Evolutionary conservation across 2,888 invertebrate species (phyloP), one percentile per base, ranked within the genome.

Genomic region (Atethmia centrago): DNA sequence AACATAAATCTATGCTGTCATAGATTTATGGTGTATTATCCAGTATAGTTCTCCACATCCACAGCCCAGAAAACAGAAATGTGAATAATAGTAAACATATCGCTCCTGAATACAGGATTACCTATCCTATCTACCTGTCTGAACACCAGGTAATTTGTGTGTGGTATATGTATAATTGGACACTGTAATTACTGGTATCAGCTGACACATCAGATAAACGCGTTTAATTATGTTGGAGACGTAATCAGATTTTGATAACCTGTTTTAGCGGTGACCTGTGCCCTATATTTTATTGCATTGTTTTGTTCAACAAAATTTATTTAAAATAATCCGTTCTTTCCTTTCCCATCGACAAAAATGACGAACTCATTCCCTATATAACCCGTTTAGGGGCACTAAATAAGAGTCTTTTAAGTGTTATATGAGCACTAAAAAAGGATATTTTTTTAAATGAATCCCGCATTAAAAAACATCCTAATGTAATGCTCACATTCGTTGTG

Each of bases 141-240:
- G 65, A 47, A 74, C 36, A 21, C n/a, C 62, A 61, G 71, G 76
- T 80, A 76, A 83, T 76, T 80, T 76, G 80, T 76, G 80, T 51
- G 67, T 69, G 68, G 56, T 77, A 65, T 75, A n/a, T n/a, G n/a
- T n/a, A 77, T 84, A 82, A 80, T 80, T 86, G 75, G 53, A 76
- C 65, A 16, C n/a, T 56, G 73, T 80, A 85, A 86, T 85, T 86
- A 86, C 80, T 64, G 75, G 28, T 84, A 86, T 85, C 80, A 67
- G 61, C 47, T 70, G 71, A 84, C 82, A 80, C 47, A 74, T 80
- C 82, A 74, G 79, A 80, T 86, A 84, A 80, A 79, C 71, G 55
- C 47, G 80, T 72, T 82, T 78, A 79, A 85, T 86, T 86, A 80
- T 78, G 65, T 67, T 80, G 28, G 56, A 69, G 59, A 69, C 66